These are phyloP conservation scores for Rana temporaria DNA, from an alignment of 2,113 vertebrate species.

Conservation along the genomic window DNA sequence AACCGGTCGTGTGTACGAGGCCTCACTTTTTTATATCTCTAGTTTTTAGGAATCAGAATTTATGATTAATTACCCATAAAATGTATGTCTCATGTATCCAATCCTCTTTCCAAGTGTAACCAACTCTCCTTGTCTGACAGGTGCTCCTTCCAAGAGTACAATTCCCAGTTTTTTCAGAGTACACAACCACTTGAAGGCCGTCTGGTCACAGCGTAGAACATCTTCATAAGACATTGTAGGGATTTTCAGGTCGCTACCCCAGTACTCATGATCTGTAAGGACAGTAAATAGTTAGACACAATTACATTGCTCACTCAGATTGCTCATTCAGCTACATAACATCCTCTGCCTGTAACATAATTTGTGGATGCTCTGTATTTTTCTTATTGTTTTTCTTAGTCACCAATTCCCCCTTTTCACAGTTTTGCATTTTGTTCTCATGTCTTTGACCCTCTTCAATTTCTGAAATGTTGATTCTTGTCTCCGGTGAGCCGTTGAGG, in stretches of 20 bases:
- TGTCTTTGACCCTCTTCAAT: too few species aligned
- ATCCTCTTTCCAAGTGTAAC: constrained; percentile 83
- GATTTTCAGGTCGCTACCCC: constrained; percentile 83
- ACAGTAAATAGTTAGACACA: neutral
- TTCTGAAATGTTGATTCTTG: too few species aligned
- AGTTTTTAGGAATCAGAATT: neutral
- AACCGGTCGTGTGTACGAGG: too few species aligned
- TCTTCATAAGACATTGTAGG: constrained; percentile 83
- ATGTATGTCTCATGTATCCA: constrained; percentile 90
- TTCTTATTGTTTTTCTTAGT: too few species aligned
- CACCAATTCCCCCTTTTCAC: too few species aligned
- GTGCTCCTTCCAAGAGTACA: constrained; percentile 84
- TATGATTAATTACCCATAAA: constrained; percentile 85
- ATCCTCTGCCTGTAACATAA: too few species aligned
- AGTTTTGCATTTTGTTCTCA: too few species aligned
- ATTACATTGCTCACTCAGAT: too few species aligned
- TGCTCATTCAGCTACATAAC: too few species aligned
- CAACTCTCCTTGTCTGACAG: constrained; percentile 80
- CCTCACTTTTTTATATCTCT: too few species aligned
- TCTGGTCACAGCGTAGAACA: constrained; percentile 78
- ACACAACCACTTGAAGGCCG: constrained; percentile 83
- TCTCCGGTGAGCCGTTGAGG: too few species aligned
- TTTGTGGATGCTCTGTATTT: too few species aligned
- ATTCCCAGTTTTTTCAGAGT: constrained; percentile 84
- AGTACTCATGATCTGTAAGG: constrained; percentile 79